Base-by-base conservation (phyloP, 2,888 invertebrate genomes). In the Drosophila algonquin region DNA sequence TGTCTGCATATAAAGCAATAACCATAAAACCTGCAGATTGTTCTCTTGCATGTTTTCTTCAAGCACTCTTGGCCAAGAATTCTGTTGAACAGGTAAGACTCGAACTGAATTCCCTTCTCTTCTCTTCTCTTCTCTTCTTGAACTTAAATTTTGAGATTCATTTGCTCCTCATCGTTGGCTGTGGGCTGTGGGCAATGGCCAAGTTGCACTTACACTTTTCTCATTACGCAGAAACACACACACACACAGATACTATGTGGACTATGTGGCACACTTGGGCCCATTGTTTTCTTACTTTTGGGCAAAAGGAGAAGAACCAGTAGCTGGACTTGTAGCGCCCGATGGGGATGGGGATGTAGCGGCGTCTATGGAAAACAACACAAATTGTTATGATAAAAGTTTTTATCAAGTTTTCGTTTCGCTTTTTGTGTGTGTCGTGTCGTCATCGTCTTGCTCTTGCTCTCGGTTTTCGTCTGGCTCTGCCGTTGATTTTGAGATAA, bases 381-480 rank as follows among this genome's bases (percentile, higher is more conserved):
- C 87, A 86, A 86, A 86, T 85, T 86, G 88, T 86, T 85, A 87
- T 85, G 86, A 83, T 87, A 85, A 87, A 85, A 85, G 86, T 85
- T 86, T 78, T 85, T 85, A 82, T 83, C 86, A 81, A 87, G 83
- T 85, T 86, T 86, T 75, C 65, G 76, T 77, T 77, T 70, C 58
- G 63, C 63, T 63, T 63, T 72, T 30, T 30, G 30, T 63, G 75
- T 76, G 63, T 63, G 72, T 75, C 65, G 65, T 67, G 69, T 75
- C 67, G 67, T 65, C 67, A 67, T 70, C 57, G 53, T 70, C 64
- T 53, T 53, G 45, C 32, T 53, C 51, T 55, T 62, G 55, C 18
- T 60, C 53, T 73, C 56, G 50, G 50, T 50, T 58, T 50, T 40
- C 58, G 45, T 44, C 59, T 61, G 40, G 45, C 57, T 80, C 77